Conservation (phyloP, 2,888 invertebrate genomes). For the Phoronis australis region DNA sequence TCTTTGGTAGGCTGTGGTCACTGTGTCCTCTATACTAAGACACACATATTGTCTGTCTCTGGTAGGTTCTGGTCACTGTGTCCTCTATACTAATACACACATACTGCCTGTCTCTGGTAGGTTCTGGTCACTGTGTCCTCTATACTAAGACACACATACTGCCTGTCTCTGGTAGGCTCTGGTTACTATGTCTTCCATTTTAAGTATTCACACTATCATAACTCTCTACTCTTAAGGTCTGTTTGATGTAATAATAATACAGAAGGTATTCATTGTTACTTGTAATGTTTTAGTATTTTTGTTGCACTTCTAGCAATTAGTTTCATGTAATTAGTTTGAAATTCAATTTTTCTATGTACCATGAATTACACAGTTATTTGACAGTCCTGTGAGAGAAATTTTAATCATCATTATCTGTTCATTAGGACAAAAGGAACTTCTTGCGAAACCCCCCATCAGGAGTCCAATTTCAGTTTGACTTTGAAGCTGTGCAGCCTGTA, state of each 20-base stretch:
- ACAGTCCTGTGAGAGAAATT: too few species aligned
- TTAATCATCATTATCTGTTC: too few species aligned
- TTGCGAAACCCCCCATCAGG: constrained; percentile 82
- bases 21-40: background rate
- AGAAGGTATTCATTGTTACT: too few species aligned
- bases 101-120: constrained; percentile 75
- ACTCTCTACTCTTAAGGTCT: too few species aligned
- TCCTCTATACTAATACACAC: constrained; percentile 92
- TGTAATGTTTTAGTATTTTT: too few species aligned
- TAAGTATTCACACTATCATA: too few species aligned
- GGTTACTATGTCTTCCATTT: background rate
- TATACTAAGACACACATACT: background rate
- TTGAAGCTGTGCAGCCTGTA: constrained; percentile 84
- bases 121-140: background rate
- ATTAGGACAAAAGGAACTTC: constrained; percentile 96
- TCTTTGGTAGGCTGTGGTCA: background rate
- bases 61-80: constrained; percentile 69
- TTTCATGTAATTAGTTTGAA: too few species aligned
- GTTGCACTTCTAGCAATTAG: too few species aligned
- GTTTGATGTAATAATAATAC: too few species aligned
- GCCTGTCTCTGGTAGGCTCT: background rate
- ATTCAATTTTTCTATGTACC: too few species aligned
- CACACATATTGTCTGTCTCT: constrained; percentile 69
- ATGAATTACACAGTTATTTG: too few species aligned
- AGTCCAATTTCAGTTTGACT: constrained; percentile 92